Base-by-base conservation (phyloP, 2,888 invertebrate genomes). In the Lepas anatifera region DNA sequence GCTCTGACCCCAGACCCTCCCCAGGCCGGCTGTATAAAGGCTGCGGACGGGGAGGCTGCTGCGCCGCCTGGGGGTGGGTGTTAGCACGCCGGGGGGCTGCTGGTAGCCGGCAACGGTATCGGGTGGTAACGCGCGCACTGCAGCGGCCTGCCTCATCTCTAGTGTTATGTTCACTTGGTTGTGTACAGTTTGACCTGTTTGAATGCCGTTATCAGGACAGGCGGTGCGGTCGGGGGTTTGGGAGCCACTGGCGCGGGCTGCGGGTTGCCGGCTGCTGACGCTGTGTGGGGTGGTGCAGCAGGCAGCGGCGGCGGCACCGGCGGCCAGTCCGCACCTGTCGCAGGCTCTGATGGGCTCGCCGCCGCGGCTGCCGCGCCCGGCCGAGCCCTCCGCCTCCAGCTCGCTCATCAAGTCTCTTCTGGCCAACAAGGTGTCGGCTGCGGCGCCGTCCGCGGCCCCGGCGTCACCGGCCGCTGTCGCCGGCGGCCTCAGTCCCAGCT, bases 371-470 rank as follows among this genome's bases (percentile, higher is more conserved):
- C 71, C 72, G 68, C 80, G 74, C 77, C 75, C 78, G 72, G 78
- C 80, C 71, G 79, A 80, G 72, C 77, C 78, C 70, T 75, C 81
- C 74, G 85, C 85, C 71, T 87, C 87, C 78, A 89, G 92, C 69
- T 91, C 92, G 72, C 85, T 95, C 76, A 95, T 95, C 80, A 95
- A 95, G 82, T 94, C 92, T 82, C 85, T 96, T 75, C 83, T 96
- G 80, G 95, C 95, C 76, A 93, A 90, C 82, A 96, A 95, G 88
- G 93, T 94, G 84, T 85, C 84, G 83, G 37, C 13, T 16, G 16
- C n/a, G 37, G 2, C 11, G 25, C 64, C 32, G 32, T 6, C n/a
- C n/a, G 6, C 37, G 39, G 25, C 37, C 11, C 25, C 39, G 25
- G 35, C 39, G 64, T 64, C 37, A n/a, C 64, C 39, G 39, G n/a